Conservation (phyloP, 2,888 invertebrate species). For the Mantis religiosa region DNA sequence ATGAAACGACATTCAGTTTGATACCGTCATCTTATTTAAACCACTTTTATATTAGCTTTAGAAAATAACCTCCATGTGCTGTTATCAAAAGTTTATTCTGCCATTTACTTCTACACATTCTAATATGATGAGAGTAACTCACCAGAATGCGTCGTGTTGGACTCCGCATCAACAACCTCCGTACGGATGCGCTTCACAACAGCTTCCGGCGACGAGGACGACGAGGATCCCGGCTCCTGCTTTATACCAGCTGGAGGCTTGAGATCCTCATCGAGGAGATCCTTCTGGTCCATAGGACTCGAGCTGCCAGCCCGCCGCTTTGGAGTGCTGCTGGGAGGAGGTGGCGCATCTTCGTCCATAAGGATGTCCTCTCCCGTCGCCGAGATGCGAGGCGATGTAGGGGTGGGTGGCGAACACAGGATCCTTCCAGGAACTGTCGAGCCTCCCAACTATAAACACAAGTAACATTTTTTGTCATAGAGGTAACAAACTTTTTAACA, state of each 20-base stretch:
- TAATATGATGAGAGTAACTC: conserved; percentile 44
- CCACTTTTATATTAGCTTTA: background rate
- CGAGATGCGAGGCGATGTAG: conserved; percentile 57
- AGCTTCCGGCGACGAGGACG: conserved; percentile 58
- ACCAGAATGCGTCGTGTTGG: conserved; percentile 89
- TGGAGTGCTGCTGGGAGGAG: conserved; percentile 34
- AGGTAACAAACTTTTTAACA: too few relatives aligned
- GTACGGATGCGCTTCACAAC: conserved; percentile 70
- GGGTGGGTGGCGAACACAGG: conserved; percentile 61
- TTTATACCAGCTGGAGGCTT: conserved; percentile 46
- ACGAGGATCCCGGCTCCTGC: conserved; percentile 57
- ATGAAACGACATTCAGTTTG: too few relatives aligned
- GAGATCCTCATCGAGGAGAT: conserved; percentile 42
- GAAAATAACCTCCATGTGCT: background rate
- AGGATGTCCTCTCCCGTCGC: conserved; percentile 36
- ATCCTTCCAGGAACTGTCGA: conserved; percentile 21
- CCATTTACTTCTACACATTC: too few relatives aligned
- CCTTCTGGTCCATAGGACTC: conserved; percentile 8
- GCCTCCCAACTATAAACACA: background rate
- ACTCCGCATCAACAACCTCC: conserved; percentile 82
- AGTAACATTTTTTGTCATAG: too few relatives aligned
- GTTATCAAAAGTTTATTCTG: too few relatives aligned
- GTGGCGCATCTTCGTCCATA: conserved; percentile 34
- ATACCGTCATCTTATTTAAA: background rate
- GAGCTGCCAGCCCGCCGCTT: conserved; percentile 32